Base-by-base conservation (phyloP, 1,140 invertebrate genomes). In the Platyscapa corneri region DNA sequence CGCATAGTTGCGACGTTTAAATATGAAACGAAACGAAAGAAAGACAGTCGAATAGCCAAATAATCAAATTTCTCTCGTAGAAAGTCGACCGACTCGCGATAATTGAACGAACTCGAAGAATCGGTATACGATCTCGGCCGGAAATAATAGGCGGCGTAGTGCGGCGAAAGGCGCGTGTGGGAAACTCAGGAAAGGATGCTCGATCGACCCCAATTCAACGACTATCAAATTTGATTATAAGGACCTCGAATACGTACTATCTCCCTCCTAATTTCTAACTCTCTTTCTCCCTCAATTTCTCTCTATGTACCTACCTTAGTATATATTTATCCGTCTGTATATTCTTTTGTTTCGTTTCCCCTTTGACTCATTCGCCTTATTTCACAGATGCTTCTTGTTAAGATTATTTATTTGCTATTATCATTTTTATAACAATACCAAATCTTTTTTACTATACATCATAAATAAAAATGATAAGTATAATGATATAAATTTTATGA, bases 141-240 rank as follows among this genome's bases (percentile, higher is more conserved):
- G 80, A 83, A 86, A 83, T 86, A 86, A 86, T 78, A 42, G 81
- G 75, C 10, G 49, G 53, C 30, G 64, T 72, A 70, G 37, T 56
- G 42, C 34, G 75, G 75, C 75, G 49, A 79, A 64, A 78, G 42
- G 32, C 30, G 67, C 67, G 67, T 78, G 84, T 82, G 81, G 87
- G 84, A 85, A 85, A 85, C 82, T 65, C 81, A 77, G 84, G 86
- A 85, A 80, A 49, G 84, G 87, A 74, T 74, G 39, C 70, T 42
- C 37, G 70, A 87, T 84, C 81, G 87, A 84, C 86, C 86, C 84
- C 87, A 87, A 88, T 89, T 88, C 86, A 88, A 89, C 86, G 86
- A 86, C 85, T 87, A 88, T 88, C 86, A 88, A 89, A 90, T 89
- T 87, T 87, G 88, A 89, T 89, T 88, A 88, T 86, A 87, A 87